Evolutionary conservation across 2,888 invertebrate species (phyloP), one percentile per base, ranked within the genome.

Genomic region (Parasteatoda lunata): DNA sequence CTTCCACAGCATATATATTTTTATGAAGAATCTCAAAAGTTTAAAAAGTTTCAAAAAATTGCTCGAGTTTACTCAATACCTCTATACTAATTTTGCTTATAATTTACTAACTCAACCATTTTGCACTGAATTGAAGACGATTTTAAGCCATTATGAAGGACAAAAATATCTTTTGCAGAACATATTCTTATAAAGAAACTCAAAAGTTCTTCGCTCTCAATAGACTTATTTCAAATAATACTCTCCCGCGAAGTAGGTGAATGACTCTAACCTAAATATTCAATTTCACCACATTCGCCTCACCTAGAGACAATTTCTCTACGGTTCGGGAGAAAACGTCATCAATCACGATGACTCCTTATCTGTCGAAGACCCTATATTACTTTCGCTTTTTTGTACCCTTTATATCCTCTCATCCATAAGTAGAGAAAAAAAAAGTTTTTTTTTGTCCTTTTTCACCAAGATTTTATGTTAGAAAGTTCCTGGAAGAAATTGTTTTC

Each of bases 331-430:
- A 78, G 75, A 81, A 81, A 59, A 69, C 68, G 45, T 70, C 77
- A 84, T 84, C 83, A 71, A 84, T 84, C 77, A 84, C 70, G 4
- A 11, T 54, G 64, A 54, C 77, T 77, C 70, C 83, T 84, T 84
- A 84, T 84, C 83, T 77, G 77, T 77, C 77, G 83, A 84, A 84
- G 70, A 64, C 83, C 83, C 70, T 72, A 77, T 66, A 77, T 77
- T 77, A 77, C 77, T 77, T 80, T 71, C 73, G 72, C 30, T 30
- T 30, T 81, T 73, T 54, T 68, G 49, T 59, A 75, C 69, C 75
- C 73, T 59, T 73, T 51, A 73, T 66, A 30, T 15, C 45, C 51
- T 51, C 64, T 75, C 81, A 81, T 81, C 81, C 81, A 81, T 81
- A 81, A 81, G 54, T 75, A 81, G 54, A 66, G 59, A 47, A 73